Percentiles rank a stretch among this genome's conserved stretches.
These are phyloP conservation scores for Drosophila kurseongensis DNA, from an alignment of 1,140 invertebrate genomes.

Conservation along the genomic window DNA sequence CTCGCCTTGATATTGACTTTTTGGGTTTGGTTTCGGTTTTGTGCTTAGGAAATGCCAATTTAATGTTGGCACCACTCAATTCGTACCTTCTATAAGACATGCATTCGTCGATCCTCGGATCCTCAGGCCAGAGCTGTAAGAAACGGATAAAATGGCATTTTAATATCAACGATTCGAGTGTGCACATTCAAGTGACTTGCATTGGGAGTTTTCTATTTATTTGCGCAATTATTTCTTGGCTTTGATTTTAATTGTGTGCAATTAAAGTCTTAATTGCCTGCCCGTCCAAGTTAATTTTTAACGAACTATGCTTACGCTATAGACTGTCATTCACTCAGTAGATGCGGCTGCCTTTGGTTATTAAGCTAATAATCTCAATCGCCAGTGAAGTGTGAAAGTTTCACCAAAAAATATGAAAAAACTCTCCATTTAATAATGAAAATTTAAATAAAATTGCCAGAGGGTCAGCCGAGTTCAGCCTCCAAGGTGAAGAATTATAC, in stretches of 20 bases:
- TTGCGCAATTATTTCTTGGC: constrained; percentile 57
- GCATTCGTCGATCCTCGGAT: constrained; percentile 43
- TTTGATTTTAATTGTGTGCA: constrained; percentile 76
- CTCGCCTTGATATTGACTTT: constrained; percentile 14
- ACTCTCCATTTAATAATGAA: neutral
- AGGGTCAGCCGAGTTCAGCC: constrained; percentile 24
- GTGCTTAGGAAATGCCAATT: constrained; percentile 19
- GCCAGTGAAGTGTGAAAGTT: constrained; percentile 63
- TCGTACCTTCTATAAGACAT: constrained; percentile 72
- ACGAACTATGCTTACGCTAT: constrained; percentile 53
- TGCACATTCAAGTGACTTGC: constrained; percentile 47
- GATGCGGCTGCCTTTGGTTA: constrained; percentile 44
- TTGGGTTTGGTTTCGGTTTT: constrained; percentile 9
- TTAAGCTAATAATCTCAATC: constrained; percentile 55
- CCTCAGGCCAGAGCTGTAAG: constrained; percentile 26
- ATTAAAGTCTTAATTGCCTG: constrained; percentile 74
- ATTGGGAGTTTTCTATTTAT: constrained; percentile 47
- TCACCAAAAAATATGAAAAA: neutral
- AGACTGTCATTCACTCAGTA: constrained; percentile 47
- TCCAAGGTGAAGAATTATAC: constrained; percentile 21
- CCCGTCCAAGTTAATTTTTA: constrained; percentile 66
- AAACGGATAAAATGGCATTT: constrained; percentile 18
- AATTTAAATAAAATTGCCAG: constrained; percentile 15
- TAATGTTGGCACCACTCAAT: constrained; percentile 44
- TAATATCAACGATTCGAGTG: constrained; percentile 43